phyloP scores from a whole-genome alignment of 1,140 invertebrate genomes.

The Cepaea nemoralis region DNA sequence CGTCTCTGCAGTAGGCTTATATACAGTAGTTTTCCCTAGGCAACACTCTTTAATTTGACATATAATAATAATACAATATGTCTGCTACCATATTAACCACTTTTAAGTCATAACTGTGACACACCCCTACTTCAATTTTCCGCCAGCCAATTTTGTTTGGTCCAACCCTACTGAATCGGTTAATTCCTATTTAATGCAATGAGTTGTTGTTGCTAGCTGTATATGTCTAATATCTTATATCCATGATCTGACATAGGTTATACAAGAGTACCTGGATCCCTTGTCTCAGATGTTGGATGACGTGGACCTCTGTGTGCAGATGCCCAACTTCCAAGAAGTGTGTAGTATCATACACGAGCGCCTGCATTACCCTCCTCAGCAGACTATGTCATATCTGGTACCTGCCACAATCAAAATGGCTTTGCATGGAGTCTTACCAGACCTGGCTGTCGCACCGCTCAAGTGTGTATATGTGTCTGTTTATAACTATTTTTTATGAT shows the following conservation, averaged over 20 bases:
- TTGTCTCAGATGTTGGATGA: background rate
- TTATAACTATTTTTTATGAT: too few relatives aligned
- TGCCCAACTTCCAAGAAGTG: background rate
- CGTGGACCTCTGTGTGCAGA: background rate
- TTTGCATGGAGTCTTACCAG: conserved; percentile 12
- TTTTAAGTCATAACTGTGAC: too few relatives aligned
- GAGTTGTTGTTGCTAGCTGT: background rate
- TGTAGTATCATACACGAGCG: background rate
- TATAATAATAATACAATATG: too few relatives aligned
- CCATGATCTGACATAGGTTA: background rate
- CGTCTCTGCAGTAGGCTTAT: too few relatives aligned
- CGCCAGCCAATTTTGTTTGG: too few relatives aligned
- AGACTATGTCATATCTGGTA: conserved; percentile 5
- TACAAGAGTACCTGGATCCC: background rate
- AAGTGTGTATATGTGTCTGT: background rate
- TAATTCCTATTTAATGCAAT: too few relatives aligned
- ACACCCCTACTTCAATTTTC: too few relatives aligned
- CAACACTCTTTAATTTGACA: too few relatives aligned
- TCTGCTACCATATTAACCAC: too few relatives aligned
- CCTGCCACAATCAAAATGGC: background rate
- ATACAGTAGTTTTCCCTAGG: too few relatives aligned
- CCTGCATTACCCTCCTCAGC: background rate
- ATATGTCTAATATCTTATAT: background rate
- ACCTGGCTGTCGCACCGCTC: background rate
- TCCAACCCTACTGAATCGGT: too few relatives aligned